A percentile compares a stretch with the other conserved stretches of the same genome.
These are phyloP conservation scores for Epinotia demarniana DNA, from an alignment of 2,888 invertebrate genomes.

Conservation along the genomic window DNA sequence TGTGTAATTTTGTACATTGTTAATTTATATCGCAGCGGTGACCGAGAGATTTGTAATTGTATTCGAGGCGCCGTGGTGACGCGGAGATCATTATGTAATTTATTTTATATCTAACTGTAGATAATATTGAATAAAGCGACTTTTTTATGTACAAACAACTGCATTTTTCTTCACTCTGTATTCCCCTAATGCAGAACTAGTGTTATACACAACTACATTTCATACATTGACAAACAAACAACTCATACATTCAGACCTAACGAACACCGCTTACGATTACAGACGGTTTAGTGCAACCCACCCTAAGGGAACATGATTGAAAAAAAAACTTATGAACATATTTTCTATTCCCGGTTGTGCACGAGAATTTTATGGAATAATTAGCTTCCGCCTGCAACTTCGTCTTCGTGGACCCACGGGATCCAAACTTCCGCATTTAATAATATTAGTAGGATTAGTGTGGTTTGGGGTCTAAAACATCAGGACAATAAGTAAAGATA, in stretches of 20 bases:
- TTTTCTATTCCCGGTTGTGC: too few relatives aligned
- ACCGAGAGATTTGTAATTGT: constrained; percentile 61
- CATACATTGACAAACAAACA: too few relatives aligned
- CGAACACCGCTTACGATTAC: too few relatives aligned
- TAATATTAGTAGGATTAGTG: too few relatives aligned
- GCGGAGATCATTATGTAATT: constrained; percentile 78
- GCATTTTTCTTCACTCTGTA: constrained; percentile 41
- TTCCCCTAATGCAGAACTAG: neutral
- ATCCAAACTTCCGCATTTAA: too few relatives aligned
- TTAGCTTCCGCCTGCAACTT: too few relatives aligned
- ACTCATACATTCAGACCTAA: too few relatives aligned
- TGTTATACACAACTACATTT: neutral
- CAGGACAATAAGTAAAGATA: neutral
- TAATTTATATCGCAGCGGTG: constrained; percentile 48
- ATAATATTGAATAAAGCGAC: constrained; percentile 80
- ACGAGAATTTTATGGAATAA: too few relatives aligned
- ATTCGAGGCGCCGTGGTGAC: constrained; percentile 65
- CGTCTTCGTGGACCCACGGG: too few relatives aligned
- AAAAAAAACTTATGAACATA: too few relatives aligned
- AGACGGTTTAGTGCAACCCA: too few relatives aligned
- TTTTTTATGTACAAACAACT: constrained; percentile 76
- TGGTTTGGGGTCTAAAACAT: neutral
- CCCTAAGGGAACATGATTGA: too few relatives aligned
- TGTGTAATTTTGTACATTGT: constrained; percentile 54
- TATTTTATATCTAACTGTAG: constrained; percentile 85